Conservation (phyloP, 2,113 vertebrate species). For the Macaca nemestrina region DNA sequence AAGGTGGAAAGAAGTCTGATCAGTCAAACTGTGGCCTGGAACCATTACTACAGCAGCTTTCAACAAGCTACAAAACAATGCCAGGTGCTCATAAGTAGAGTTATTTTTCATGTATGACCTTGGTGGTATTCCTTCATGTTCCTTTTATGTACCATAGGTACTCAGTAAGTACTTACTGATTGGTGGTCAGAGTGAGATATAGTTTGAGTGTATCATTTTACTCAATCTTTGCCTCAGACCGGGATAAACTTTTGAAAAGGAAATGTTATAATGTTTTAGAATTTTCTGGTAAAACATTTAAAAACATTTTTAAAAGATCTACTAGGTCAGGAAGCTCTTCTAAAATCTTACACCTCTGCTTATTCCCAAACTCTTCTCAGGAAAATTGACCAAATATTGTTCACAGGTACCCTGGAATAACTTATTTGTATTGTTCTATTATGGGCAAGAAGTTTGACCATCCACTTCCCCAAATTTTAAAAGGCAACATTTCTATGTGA, state of each 20-base stretch:
- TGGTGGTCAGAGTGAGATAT: not conserved
- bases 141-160: not conserved
- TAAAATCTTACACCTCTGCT: not conserved
- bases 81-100: conserved; percentile 88
- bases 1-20: conserved; percentile 78
- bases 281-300: not conserved
- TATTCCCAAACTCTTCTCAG: not conserved
- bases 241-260: not conserved
- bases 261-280: not conserved
- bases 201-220: not conserved
- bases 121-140: not conserved
- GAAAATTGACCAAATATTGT: not conserved
- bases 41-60: conserved; percentile 84
- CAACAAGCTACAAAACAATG: conserved; percentile 87
- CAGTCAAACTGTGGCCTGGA: conserved; percentile 76
- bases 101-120: not conserved
- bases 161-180: not conserved
- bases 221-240: not conserved
- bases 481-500: not conserved
- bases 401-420: not conserved
- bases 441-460: not conserved
- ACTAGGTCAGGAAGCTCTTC: not conserved
- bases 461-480: not conserved
- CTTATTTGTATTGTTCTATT: not conserved
- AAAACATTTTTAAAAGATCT: conserved; percentile 14